Evolutionary conservation across 2,113 vertebrate genomes (phyloP).

Genomic region (Catharus fuscescens): DNA sequence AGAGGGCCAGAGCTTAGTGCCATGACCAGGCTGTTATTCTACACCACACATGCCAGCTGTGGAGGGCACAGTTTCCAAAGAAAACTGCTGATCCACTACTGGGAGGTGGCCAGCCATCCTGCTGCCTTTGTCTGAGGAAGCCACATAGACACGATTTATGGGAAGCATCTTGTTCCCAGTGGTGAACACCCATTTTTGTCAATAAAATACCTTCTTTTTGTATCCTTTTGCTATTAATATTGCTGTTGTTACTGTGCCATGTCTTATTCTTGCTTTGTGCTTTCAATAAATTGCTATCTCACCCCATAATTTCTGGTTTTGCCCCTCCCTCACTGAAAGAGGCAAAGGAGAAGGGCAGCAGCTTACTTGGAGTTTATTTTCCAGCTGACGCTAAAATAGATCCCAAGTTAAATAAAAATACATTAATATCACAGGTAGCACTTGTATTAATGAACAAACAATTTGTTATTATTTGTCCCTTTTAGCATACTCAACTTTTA

Average conservation of each 20-base stretch:
- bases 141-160: accelerated
- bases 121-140: neutral
- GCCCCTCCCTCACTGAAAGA: neutral
- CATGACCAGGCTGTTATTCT: accelerated
- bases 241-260: neutral
- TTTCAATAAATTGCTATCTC: neutral
- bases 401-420: neutral
- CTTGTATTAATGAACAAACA: neutral
- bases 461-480: neutral
- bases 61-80: neutral
- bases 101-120: neutral
- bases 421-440: neutral
- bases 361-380: neutral
- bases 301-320: neutral
- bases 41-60: accelerated
- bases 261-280: neutral
- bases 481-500: neutral
- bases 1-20: accelerated
- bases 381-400: neutral
- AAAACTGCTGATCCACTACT: neutral
- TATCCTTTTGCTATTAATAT: neutral
- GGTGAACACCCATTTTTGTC: neutral
- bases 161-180: neutral
- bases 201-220: neutral
- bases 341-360: neutral